Percentiles rank a stretch among this genome's conserved stretches.
Conservation (phyloP, 2,113 vertebrate genomes). For the Pogonocichla stellata region DNA sequence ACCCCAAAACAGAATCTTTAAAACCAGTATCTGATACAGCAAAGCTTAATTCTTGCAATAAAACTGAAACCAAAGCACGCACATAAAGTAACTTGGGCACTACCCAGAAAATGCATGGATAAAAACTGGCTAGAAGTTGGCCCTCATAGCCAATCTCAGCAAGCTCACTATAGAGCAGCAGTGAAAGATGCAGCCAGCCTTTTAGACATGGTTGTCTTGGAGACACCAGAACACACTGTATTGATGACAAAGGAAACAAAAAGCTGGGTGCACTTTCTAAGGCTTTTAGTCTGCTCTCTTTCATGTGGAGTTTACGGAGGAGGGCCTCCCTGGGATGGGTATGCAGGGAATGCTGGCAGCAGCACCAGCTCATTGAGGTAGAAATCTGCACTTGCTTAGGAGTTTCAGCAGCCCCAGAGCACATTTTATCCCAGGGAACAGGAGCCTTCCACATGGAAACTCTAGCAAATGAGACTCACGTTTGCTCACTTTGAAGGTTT, state of each 20-base stretch:
- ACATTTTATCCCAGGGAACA: neutral
- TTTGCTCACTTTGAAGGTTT: neutral
- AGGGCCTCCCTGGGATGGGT: slow-evolving; percentile 54
- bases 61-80: neutral
- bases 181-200: slow-evolving; percentile 62
- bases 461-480: neutral
- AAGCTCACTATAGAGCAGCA: neutral
- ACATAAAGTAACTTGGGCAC: neutral
- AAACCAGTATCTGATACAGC: neutral
- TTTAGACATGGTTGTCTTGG: slow-evolving; percentile 69
- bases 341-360: slow-evolving; percentile 45
- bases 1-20: neutral
- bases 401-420: neutral
- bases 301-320: slow-evolving; percentile 42
- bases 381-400: neutral
- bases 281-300: slow-evolving; percentile 61
- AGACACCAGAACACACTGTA: slow-evolving; percentile 67
- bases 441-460: neutral
- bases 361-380: slow-evolving; percentile 3
- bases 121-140: neutral
- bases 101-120: neutral
- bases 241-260: slow-evolving; percentile 67
- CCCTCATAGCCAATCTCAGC: neutral
- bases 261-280: slow-evolving; percentile 65
- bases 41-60: neutral